Conservation (phyloP, 2,888 invertebrate species). For the Meganola albula region DNA sequence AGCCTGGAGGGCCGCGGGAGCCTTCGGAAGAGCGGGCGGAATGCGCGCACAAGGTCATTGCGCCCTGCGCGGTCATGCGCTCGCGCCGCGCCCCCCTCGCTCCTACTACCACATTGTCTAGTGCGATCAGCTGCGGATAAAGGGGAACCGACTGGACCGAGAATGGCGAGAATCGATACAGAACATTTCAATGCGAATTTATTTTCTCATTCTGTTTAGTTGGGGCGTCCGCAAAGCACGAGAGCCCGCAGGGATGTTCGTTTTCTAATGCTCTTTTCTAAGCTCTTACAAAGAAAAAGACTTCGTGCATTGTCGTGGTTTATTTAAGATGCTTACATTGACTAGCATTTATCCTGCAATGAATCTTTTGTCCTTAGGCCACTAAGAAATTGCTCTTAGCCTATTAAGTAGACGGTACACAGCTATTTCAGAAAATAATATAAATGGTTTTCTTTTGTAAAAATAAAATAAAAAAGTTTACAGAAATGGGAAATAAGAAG, state of each 20-base stretch:
- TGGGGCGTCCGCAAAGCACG: constrained; percentile 42
- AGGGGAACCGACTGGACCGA: constrained; percentile 59
- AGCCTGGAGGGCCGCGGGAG: constrained; percentile 57
- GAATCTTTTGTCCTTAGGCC: constrained; percentile 38
- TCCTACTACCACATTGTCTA: constrained; percentile 61
- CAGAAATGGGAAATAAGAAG: no score
- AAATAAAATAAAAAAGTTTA: no score
- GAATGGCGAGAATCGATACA: constrained; percentile 58
- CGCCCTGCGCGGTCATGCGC: constrained; percentile 77
- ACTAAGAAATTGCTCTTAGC: constrained; percentile 21
- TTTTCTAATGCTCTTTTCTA: constrained; percentile 66
- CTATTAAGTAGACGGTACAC: constrained; percentile 19
- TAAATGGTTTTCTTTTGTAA: not conserved
- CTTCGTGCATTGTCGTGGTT: constrained; percentile 43
- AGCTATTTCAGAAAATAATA: constrained; percentile 11
- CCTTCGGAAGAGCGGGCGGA: constrained; percentile 62
- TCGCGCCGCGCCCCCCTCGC: constrained; percentile 41
- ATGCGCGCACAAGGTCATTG: constrained; percentile 77
- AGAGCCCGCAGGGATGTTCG: constrained; percentile 59
- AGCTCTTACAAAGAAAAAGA: constrained; percentile 49
- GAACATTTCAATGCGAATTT: constrained; percentile 67
- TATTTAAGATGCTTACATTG: constrained; percentile 58
- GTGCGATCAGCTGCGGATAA: constrained; percentile 71
- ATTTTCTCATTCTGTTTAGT: constrained; percentile 59
- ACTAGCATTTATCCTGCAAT: constrained; percentile 47